phyloP scores from a whole-genome alignment of 2,797 vertebrate species.

The Coilia nasus region DNA sequence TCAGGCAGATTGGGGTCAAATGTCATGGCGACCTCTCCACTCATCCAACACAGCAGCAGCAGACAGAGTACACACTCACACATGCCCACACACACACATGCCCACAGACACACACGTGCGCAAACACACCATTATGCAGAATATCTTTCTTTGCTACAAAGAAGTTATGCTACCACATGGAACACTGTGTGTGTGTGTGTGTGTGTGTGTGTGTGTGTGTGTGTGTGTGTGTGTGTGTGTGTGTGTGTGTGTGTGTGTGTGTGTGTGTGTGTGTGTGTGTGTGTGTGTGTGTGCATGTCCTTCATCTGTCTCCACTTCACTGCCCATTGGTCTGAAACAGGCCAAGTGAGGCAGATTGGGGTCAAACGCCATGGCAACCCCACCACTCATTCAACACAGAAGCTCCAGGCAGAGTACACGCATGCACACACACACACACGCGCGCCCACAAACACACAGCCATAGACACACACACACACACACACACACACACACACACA shows the following conservation, averaged over 20 bases:
- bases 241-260: no score
- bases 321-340: not conserved
- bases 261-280: not conserved
- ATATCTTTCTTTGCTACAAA: no score
- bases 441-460: no score
- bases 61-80: not conserved
- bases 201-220: constrained; percentile 31
- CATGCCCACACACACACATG: constrained; percentile 25
- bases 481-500: no score
- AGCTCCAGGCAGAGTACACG: not conserved
- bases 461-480: not conserved
- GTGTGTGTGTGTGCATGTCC: not conserved
- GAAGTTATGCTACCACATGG: no score
- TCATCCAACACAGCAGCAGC: no score
- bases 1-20: no score
- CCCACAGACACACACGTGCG: not conserved
- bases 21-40: no score
- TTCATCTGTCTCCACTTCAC: not conserved
- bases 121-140: not conserved
- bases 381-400: not conserved
- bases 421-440: no score
- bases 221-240: not conserved
- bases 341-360: constrained; percentile 11
- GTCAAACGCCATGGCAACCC: constrained; percentile 5
- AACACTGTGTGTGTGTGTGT: constrained; percentile 10